Conservation (phyloP, 1,140 invertebrate species). For the Xylocopa sonorina region DNA sequence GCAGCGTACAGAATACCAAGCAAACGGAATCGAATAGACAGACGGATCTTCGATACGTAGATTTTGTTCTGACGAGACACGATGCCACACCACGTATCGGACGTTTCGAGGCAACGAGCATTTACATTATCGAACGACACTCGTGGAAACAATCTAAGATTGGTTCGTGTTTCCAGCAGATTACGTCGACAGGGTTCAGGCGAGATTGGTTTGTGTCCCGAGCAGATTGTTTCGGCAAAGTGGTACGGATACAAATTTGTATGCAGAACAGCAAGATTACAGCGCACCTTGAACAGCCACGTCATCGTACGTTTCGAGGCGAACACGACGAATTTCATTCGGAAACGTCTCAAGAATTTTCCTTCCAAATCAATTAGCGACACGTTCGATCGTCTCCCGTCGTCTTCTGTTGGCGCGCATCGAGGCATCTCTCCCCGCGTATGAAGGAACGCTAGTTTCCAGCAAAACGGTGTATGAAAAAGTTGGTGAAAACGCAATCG, state of each 20-base stretch:
- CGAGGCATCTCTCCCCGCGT: not conserved
- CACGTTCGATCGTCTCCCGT: no score
- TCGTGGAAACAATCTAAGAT: conserved; percentile 16
- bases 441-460: conserved; percentile 1
- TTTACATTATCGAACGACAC: conserved; percentile 31
- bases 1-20: not conserved
- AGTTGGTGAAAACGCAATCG: not conserved
- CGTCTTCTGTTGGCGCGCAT: not conserved
- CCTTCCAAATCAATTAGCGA: not conserved
- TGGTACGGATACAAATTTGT: conserved; percentile 6
- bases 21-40: not conserved
- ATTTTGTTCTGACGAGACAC: not conserved
- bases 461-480: not conserved
- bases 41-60: not conserved
- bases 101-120: not conserved
- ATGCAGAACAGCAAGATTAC: not conserved
- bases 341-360: not conserved
- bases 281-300: no score
- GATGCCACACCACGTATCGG: not conserved
- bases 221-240: conserved; percentile 17
- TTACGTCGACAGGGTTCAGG: not conserved
- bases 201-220: conserved; percentile 13
- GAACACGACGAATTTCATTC: not conserved
- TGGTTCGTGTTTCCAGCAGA: conserved; percentile 12
- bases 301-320: not conserved